Evolutionary conservation across 2,797 vertebrate species (phyloP), one percentile per base, ranked within the genome.

Genomic region (Cyprinodon diabolis): DNA sequence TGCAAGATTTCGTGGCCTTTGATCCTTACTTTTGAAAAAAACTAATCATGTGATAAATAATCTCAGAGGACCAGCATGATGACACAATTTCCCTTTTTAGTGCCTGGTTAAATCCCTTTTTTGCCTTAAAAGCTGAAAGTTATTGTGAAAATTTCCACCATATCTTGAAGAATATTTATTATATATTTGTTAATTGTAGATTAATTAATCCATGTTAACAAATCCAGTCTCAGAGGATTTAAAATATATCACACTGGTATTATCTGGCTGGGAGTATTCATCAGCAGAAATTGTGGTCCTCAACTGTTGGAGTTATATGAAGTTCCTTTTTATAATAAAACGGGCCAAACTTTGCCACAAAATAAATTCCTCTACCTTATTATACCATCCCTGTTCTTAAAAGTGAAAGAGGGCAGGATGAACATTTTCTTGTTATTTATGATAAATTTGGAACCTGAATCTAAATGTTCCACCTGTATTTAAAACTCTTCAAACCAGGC

Each of bases 1-100:
- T 74, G 15, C n/a, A 73, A 56, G 35, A 51, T 76, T n/a, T 71
- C 81, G 68, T 71, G 60, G 66, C 30, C 67, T 76, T 71, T 71
- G 60, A 74, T 71, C 63, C 23, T 6, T 15, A 17, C 37, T 75
- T 80, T 56, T 71, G 62, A 79, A 45, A 35, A 60, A 14, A 62
- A 30, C 30, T 2, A 3, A 30, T 30, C 30, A 30, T 30, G 30
- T 60, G 14, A 60, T 19, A 23, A 25, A 25, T 57, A 14, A 23
- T 25, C 13, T 66, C 66, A 51, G 25, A 25, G 47, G 47, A 7
- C 47, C 23, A 66, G 19, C 47, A 49, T 14, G 19, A 14, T 23
- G 45, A 67, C 25, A 49, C 25, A 35, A 49, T 15, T 4, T 49
- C 4, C 48, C 13, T 49, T 49, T 49, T 14, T 49, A 49, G 48